These are phyloP conservation scores for Rhyacophila evoluta DNA, from an alignment of 2,888 invertebrate genomes.

Conservation along the genomic window DNA sequence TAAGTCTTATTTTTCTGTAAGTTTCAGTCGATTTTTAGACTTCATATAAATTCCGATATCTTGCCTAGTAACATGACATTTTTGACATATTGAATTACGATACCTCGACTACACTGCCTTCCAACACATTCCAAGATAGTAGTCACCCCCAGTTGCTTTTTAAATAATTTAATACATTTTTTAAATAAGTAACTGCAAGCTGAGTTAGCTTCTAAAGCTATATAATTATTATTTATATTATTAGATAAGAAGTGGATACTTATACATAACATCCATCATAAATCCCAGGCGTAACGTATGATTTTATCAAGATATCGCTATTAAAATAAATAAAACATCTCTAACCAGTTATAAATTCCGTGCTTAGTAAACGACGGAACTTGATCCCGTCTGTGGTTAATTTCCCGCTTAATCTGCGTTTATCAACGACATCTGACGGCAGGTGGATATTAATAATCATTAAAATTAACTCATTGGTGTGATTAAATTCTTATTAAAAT, in stretches of 20 bases:
- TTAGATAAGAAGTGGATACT: no score
- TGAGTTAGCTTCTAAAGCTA: no score
- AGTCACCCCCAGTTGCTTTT: no score
- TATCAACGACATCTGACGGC: slow-evolving; percentile 5
- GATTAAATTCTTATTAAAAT: no score
- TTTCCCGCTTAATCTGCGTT: not conserved
- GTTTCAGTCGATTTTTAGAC: not conserved
- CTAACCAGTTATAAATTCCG: not conserved
- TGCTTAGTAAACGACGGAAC: not conserved
- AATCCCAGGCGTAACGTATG: no score
- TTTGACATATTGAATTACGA: not conserved
- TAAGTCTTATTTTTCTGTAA: no score
- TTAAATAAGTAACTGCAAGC: no score
- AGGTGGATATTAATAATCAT: not conserved
- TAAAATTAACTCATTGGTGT: not conserved
- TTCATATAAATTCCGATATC: not conserved
- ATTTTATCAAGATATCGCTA: not conserved
- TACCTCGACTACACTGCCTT: not conserved
- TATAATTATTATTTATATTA: no score
- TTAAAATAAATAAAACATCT: not conserved
- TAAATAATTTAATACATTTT: no score
- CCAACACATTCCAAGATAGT: no score
- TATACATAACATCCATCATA: no score
- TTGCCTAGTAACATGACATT: not conserved
- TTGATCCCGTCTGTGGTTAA: not conserved